Percentiles rank a stretch among this genome's conserved stretches.
phyloP scores from a whole-genome alignment of 2,113 vertebrate genomes.

The Tonatia bakeri region DNA sequence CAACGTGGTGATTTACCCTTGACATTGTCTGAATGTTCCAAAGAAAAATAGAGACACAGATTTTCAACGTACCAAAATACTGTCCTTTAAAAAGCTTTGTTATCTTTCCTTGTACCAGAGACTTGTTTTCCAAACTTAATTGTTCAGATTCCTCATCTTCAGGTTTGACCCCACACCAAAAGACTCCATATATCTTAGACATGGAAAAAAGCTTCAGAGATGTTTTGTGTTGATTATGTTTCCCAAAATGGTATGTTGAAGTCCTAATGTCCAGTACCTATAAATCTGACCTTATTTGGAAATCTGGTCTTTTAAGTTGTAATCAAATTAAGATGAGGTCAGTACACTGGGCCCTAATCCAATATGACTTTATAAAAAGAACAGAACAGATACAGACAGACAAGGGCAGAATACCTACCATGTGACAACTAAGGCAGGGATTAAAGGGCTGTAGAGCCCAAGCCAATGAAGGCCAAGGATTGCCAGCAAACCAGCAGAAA shows the following conservation, averaged over 20 bases:
- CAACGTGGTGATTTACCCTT: constrained; percentile 46
- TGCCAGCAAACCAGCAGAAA: not conserved
- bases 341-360: not conserved
- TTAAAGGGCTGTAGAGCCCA: fast-evolving
- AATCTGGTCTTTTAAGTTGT: not conserved
- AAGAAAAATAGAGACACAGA: constrained; percentile 39
- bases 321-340: not conserved
- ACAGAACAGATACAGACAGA: not conserved
- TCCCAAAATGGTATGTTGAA: not conserved
- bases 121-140: constrained; percentile 32
- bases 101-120: not conserved
- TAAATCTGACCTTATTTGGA: not conserved
- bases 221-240: not conserved
- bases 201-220: not conserved
- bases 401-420: fast-evolving
- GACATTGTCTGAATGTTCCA: constrained; percentile 51
- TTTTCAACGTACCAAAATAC: constrained; percentile 44
- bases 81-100: constrained; percentile 45
- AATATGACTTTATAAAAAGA: not conserved
- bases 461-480: not conserved
- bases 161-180: not conserved
- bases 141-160: not conserved
- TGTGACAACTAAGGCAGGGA: not conserved
- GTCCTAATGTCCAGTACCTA: not conserved
- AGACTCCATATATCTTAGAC: not conserved